Percentiles rank a stretch among this genome's conserved stretches.
Conservation (phyloP, 2,113 vertebrate species). For the Crocuta crocuta region DNA sequence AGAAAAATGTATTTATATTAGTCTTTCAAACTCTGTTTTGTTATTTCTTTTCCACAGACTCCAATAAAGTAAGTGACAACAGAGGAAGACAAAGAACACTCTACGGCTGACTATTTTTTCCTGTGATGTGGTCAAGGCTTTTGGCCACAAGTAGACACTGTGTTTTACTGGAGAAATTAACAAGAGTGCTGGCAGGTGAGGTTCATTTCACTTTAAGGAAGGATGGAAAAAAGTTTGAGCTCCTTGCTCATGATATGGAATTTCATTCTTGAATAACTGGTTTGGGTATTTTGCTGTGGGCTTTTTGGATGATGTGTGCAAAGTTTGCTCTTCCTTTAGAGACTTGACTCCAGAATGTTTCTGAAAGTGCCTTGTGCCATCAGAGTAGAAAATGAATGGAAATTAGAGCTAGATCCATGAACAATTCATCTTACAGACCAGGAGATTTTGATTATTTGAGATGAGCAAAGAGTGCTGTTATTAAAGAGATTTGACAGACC, state of each 20-base stretch:
- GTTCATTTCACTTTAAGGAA: neutral
- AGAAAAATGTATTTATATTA: neutral
- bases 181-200: neutral
- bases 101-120: neutral
- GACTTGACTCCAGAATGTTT: neutral
- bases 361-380: neutral
- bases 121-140: neutral
- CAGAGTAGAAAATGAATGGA: neutral
- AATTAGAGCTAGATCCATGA: constrained; percentile 24
- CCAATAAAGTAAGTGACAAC: neutral
- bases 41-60: neutral
- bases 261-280: constrained; percentile 23
- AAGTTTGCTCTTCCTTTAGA: neutral
- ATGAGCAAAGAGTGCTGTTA: neutral
- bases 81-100: neutral
- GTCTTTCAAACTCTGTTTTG: constrained; percentile 1
- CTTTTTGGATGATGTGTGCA: neutral
- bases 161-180: neutral
- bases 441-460: neutral
- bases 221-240: neutral
- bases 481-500: neutral
- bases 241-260: neutral
- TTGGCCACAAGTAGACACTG: neutral
- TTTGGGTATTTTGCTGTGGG: neutral
- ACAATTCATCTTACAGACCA: neutral